These are phyloP conservation scores for Byasa hedistus DNA, from an alignment of 2,888 invertebrate genomes.

Conservation along the genomic window DNA sequence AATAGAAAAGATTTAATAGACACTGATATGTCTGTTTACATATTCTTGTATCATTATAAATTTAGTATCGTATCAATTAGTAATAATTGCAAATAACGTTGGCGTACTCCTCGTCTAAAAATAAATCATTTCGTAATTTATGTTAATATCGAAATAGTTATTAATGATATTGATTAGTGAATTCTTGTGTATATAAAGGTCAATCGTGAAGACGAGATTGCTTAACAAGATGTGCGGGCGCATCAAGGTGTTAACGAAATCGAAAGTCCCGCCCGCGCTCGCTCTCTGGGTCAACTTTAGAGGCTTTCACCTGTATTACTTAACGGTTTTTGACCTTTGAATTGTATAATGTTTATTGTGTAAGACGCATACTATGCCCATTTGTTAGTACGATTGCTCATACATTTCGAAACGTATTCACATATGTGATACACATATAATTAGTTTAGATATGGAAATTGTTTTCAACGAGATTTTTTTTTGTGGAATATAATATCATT, in stretches of 20 bases:
- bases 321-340: conserved; percentile 57
- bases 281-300: conserved; percentile 54
- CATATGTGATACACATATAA: background rate
- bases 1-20: background rate
- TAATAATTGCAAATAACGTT: background rate
- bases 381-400: conserved; percentile 33
- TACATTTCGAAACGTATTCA: conserved; percentile 10
- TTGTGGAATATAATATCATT: conserved; percentile 2
- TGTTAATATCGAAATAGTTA: background rate
- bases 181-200: conserved; percentile 49
- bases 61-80: background rate
- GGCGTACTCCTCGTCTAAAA: background rate
- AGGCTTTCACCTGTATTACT: conserved; percentile 65
- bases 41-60: background rate
- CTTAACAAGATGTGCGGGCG: conserved; percentile 37
- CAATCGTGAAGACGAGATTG: conserved; percentile 41
- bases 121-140: background rate
- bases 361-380: conserved; percentile 38
- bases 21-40: background rate
- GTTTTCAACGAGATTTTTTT: background rate
- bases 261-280: conserved; percentile 61
- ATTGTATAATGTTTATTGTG: conserved; percentile 50
- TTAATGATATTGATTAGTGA: background rate
- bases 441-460: background rate
- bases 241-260: conserved; percentile 45